These are phyloP conservation scores for Chelidonichthys spinosus DNA, from an alignment of 2,797 vertebrate species.

Conservation along the genomic window DNA sequence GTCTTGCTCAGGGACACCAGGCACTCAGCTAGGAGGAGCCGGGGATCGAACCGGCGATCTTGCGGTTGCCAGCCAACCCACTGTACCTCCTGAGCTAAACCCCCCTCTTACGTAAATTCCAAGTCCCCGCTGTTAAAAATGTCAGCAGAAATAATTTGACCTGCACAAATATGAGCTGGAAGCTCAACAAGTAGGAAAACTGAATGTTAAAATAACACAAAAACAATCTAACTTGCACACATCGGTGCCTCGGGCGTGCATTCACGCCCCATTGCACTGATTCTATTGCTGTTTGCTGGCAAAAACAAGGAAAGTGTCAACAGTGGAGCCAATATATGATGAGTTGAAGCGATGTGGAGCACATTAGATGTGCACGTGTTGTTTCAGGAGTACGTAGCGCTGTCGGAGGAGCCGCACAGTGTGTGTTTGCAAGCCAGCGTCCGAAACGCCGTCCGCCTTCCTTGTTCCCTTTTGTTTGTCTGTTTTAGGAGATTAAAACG, in stretches of 20 bases:
- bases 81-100: too few species aligned
- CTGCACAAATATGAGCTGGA: background rate
- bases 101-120: too few species aligned
- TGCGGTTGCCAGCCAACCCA: too few species aligned
- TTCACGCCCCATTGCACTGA: slow-evolving; percentile 1
- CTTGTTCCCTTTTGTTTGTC: slow-evolving; percentile 6
- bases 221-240: background rate
- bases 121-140: slow-evolving; percentile 1
- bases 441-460: background rate
- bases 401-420: background rate
- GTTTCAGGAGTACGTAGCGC: background rate
- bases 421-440: background rate
- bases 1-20: too few species aligned
- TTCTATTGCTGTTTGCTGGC: background rate
- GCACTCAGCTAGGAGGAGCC: too few species aligned
- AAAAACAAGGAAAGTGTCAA: background rate
- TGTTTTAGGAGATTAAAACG: background rate
- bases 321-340: background rate
- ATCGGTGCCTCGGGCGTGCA: background rate
- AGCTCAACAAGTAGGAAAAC: background rate
- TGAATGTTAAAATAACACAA: background rate
- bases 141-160: background rate
- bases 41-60: too few species aligned
- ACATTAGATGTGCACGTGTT: background rate
- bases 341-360: background rate